Base-by-base conservation (phyloP, 2,888 invertebrate genomes). In the Chloroclysta siterata region DNA sequence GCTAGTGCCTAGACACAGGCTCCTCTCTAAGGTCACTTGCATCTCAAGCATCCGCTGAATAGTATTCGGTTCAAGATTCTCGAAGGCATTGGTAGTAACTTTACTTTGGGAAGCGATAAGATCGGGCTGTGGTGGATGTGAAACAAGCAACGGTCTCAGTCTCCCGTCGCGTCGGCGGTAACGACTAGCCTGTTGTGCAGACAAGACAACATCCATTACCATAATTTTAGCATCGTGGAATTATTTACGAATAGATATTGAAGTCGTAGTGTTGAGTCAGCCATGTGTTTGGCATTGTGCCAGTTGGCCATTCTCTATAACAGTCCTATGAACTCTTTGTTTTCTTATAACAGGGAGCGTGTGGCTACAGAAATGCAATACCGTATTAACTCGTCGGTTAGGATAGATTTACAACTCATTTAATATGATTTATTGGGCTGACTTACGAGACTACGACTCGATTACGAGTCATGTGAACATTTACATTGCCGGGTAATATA, bases 161-260 rank as follows among this genome's bases (percentile, higher is more conserved):
- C 87, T 85, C 79, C 86, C 84, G 76, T 87, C 85, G 83, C 88
- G 87, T 72, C 87, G 87, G 70, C 90, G 90, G 82, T 91, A 91
- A 79, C 89, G 88, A 85, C 83, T 85, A 73, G 93, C 93, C 93
- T 93, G 93, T 90, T 85, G 62, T 80, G 78, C 82, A 90, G 78
- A 92, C 79, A 90, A 88, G 77, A 63, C 55, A 64, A 81, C 76
- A 52, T 68, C 73, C 73, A 70, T 69, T 55, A 68, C 60, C 60
- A 63, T 56, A 28, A 41, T 61, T 60, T 67, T 68, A 70, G 72
- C 67, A 71, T 68, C 66, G 63, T 55, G 58, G 51, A 61, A 61
- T 67, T 70, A 63, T 65, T 68, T 71, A 62, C 67, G 68, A 55
- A 66, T 64, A 59, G 64, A 33, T 82, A 51, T 33, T 80, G 77